Percentiles rank a stretch among this genome's conserved stretches.
phyloP scores from a whole-genome alignment of 2,113 vertebrate species.

The Antennarius striatus region DNA sequence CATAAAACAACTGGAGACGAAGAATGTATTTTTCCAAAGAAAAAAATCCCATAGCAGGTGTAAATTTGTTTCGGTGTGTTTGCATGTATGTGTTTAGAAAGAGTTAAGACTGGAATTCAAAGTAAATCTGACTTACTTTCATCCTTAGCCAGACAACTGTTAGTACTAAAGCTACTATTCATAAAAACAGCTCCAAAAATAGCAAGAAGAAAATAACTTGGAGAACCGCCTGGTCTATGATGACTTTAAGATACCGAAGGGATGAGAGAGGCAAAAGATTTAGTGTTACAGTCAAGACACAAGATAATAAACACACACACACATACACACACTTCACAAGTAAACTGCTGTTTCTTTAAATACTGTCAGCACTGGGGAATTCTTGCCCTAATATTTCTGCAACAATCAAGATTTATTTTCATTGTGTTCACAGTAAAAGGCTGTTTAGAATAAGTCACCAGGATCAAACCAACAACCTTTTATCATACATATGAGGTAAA shows the following conservation, averaged over 20 bases:
- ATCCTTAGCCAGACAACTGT: background rate
- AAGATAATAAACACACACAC: slow-evolving; percentile 6
- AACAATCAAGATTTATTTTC: background rate
- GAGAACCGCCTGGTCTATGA: slow-evolving; percentile 20
- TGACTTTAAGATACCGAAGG: slow-evolving; percentile 28
- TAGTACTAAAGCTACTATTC: slow-evolving; percentile 18
- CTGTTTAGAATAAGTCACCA: background rate
- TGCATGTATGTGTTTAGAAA: slow-evolving; percentile 1
- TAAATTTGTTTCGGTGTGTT: slow-evolving; percentile 3
- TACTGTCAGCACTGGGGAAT: background rate
- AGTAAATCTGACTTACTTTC: slow-evolving; percentile 4
- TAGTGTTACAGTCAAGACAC: slow-evolving; percentile 1
- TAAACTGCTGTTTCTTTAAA: slow-evolving; percentile 4
- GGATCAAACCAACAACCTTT: too few relatives aligned
- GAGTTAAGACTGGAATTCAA: background rate
- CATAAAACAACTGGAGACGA: background rate
- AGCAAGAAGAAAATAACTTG: slow-evolving; percentile 16
- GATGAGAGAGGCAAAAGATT: slow-evolving; percentile 12
- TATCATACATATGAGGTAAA: slow-evolving; percentile 18
- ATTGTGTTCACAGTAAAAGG: background rate
- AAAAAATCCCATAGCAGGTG: background rate
- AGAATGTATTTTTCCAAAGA: too few relatives aligned
- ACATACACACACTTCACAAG: background rate
- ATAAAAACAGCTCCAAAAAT: background rate
- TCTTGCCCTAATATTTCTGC: background rate